Percentiles rank a stretch among this genome's conserved stretches.
phyloP scores from a whole-genome alignment of 2,888 invertebrate genomes.

The Alviniconcha strummeri region DNA sequence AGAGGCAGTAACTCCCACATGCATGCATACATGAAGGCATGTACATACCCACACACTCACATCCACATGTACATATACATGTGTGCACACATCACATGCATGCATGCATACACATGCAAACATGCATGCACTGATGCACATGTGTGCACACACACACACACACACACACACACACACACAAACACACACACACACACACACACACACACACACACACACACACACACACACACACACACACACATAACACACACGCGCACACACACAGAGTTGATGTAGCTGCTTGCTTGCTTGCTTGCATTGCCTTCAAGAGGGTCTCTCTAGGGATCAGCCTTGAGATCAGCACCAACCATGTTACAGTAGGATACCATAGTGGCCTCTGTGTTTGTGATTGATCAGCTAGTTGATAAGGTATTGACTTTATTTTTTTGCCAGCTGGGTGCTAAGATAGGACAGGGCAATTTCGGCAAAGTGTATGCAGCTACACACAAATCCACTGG shows the following conservation, averaged over 20 bases:
- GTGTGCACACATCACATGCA: neutral
- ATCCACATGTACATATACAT: neutral
- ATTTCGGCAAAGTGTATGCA: constrained; percentile 70
- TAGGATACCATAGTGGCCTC: too few species aligned
- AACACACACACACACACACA: too few species aligned
- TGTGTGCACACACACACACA: neutral
- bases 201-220: too few species aligned
- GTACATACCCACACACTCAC: neutral
- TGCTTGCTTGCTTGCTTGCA: too few species aligned
- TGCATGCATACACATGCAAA: neutral
- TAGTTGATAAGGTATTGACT: too few species aligned
- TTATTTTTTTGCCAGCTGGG: constrained; percentile 43
- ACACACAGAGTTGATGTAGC: too few species aligned
- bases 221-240: too few species aligned
- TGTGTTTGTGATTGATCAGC: too few species aligned
- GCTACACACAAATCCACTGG: constrained; percentile 60
- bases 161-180: neutral
- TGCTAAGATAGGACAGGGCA: constrained; percentile 70
- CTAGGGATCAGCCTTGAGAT: too few species aligned
- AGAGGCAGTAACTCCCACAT: neutral
- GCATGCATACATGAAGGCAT: neutral
- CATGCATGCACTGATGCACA: neutral
- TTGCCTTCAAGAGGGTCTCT: too few species aligned
- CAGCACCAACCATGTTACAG: too few species aligned
- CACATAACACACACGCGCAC: too few species aligned